Evolutionary conservation across 2,113 vertebrate species (phyloP).

Genomic region (Colaptes auratus): DNA sequence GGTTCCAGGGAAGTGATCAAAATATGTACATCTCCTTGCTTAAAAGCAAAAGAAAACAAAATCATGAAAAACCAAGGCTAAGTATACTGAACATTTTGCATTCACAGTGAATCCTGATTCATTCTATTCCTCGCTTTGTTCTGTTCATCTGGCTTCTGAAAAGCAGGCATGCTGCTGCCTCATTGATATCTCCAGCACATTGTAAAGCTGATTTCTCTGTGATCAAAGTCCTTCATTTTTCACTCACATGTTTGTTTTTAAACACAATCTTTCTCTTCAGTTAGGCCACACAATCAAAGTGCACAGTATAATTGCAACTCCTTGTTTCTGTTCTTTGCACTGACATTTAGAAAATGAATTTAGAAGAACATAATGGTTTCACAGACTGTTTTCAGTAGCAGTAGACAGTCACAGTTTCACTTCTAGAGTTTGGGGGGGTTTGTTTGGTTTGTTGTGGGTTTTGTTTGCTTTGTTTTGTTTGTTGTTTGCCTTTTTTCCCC

Average conservation of each 20-base stretch:
- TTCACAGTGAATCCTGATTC: neutral
- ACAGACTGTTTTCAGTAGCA: neutral
- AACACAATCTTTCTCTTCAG: neutral
- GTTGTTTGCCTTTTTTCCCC: neutral
- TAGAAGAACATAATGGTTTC: neutral
- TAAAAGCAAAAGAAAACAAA: neutral
- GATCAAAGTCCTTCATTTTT: constrained; percentile 36
- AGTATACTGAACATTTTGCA: constrained; percentile 6
- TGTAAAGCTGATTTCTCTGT: constrained; percentile 28
- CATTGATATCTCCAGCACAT: constrained; percentile 50
- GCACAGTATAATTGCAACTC: neutral
- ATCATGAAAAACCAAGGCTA: neutral
- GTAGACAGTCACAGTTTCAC: neutral
- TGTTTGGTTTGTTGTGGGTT: no score
- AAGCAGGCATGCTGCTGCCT: constrained; percentile 37
- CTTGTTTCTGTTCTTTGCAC: neutral
- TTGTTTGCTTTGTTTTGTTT: no score
- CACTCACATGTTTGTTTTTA: constrained; percentile 17
- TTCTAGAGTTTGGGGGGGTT: neutral
- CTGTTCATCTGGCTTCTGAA: constrained; percentile 34
- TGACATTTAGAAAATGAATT: neutral
- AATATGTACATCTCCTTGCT: constrained; percentile 10
- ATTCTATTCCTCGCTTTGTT: neutral
- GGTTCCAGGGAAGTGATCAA: constrained; percentile 30
- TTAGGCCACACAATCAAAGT: neutral